Evolutionary conservation across 2,888 invertebrate genomes (phyloP), one percentile per base, ranked within the genome.

Genomic region (Apamea sordens): DNA sequence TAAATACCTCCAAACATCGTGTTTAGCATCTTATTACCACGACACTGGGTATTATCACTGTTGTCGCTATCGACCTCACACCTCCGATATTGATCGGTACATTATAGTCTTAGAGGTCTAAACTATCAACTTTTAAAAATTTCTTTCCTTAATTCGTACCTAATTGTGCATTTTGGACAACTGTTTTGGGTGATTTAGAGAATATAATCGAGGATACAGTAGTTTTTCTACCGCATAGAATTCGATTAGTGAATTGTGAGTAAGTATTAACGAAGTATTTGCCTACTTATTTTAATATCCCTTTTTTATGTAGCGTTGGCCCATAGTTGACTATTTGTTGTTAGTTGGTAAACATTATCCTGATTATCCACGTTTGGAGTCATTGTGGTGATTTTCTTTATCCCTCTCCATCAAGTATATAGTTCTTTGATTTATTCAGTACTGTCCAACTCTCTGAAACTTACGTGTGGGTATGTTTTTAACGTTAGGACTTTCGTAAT

Each of bases 1-100:
- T 36, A 21, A 67, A 68, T 50, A 10, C 53, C 18, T 72, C 24
- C 1, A n/a, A 69, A 50, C 21, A 21, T 77, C 80, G 86, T 86
- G 86, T 70, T 36, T 67, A 11, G 82, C 78, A 88, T 86, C 1
- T 50, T n/a, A 86, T 73, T 80, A 79, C 24, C 13, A 47, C 32
- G 79, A 67, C 84, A 82, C 88, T 88, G 78, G 24, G 41, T 73
- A 28, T 72, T 63, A 73, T 68, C 59, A 56, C 47, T 13, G 76
- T 69, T 73, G 69, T 64, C 5, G 36, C 69, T 63, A 76, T 77
- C 61, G 84, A 63, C 86, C 76, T 87, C 74, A 70, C 36, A 68
- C 56, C 56, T 44, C 5, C 2, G 8, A 18, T 75, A 65, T 70
- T 69, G 53, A 76, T 84, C 61, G 44, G 4, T 28, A 32, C 44